Evolutionary conservation across 1,140 invertebrate genomes (phyloP), one percentile per base, ranked within the genome.

Genomic region (Mesaphorura yosii): DNA sequence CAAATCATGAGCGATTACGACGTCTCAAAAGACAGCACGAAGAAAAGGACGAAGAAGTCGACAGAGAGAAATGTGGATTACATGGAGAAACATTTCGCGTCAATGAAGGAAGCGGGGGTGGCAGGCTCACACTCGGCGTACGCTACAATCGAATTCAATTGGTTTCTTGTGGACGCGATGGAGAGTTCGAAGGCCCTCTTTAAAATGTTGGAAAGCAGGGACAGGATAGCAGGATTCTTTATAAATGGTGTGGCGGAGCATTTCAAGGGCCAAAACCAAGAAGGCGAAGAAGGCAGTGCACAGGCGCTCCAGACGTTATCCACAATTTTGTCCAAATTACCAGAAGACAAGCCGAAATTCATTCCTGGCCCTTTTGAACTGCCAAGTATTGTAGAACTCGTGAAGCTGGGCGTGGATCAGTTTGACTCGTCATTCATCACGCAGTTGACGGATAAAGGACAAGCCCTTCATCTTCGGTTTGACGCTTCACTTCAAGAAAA

Each of bases 351-450:
- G 55, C 69, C 69, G 7, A 57, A 70, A 34, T 60, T 72, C 19
- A 67, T 74, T 59, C 65, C 67, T 46, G 71, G 69, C 34, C 55
- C 68, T 6, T 70, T 70, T 62, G 60, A 53, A 50, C 73, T 73
- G 22, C 60, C 66, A 29, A 48, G 63, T 25, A 66, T 75, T 14
- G 22, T 76, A 4, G 54, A 68, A 27, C 65, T 72, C 7, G 59
- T 73, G 26, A 57, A 12, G n/a, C 65, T 60, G 19, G 74, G 74
- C 20, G 60, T 76, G 52, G 75, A 76, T 62, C 64, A 73, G 14
- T 75, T 76, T 66, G 74, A 76, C 60, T 69, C 69, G 31, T 72
- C 73, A 28, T 72, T 74, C 68, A 66, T 68, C 60, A 69, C 67
- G 49, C 50, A 66, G 31, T 63, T 70, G 5, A 68, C 73, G n/a